Base-by-base conservation (phyloP, 2,888 invertebrate genomes). In the Plebejus anna region DNA sequence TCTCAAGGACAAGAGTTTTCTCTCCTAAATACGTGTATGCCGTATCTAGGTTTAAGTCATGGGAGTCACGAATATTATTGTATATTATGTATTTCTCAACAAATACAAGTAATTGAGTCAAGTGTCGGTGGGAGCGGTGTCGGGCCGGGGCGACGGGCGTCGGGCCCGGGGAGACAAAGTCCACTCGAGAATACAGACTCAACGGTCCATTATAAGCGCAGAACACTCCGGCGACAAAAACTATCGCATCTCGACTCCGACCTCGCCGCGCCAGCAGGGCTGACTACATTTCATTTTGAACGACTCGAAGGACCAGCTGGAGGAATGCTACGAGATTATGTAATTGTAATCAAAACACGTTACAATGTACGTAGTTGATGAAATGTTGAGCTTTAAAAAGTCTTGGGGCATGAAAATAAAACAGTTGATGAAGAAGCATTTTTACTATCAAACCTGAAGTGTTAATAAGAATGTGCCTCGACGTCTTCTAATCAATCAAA, bases 221-320 rank as follows among this genome's bases (percentile, higher is more conserved):
- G 89, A 88, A 86, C 87, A 88, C 92, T 92, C 90, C 90, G 91
- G 91, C 79, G 88, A 91, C 92, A 92, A 92, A 92, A 91, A 87
- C 89, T 89, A 91, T 91, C 90, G 90, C 90, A 91, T 92, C 89
- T 86, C 91, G 87, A 91, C 92, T 91, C 90, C 92, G 90, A 92
- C 92, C 91, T 66, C 66, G 66, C 90, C 89, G 89, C 91, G 92
- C 91, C 88, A 89, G 86, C 81, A 84, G 66, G 83, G 81, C 77
- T 73, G 71, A 59, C 59, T 76, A 28, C 47, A 28, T 51, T 66
- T 42, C 28, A 75, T 28, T 75, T 66, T 32, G 42, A 42, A 75
- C 13, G 5, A 9, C 32, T 16, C 13, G 32, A 66, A 66, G 66
- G 32, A 66, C 32, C 61, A 28, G 61, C 61, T 28, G 61, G 28